Evolutionary conservation across 2,113 vertebrate genomes (phyloP).

Genomic region (Lathamus discolor): DNA sequence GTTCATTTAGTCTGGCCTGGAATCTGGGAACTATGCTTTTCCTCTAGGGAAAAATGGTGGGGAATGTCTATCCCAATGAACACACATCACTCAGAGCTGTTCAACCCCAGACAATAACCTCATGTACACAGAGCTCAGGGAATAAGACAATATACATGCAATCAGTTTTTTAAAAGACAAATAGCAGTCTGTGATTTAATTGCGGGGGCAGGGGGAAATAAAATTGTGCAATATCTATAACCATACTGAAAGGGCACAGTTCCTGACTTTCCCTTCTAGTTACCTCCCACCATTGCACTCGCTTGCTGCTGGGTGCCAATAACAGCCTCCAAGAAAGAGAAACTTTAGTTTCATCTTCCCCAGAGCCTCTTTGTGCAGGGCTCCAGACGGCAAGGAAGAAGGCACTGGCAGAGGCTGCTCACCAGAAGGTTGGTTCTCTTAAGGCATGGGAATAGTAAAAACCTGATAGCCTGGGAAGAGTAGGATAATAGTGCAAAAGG

Average conservation of each 20-base stretch:
- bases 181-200: not conserved
- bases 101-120: not conserved
- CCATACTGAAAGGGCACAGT: fast-evolving
- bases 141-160: not conserved
- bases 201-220: not conserved
- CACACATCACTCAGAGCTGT: not conserved
- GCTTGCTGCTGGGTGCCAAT: not conserved
- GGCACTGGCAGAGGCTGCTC: not conserved
- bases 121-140: not conserved
- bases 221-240: not conserved
- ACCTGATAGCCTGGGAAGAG: not conserved
- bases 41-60: not conserved
- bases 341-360: not conserved
- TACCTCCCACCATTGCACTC: not conserved
- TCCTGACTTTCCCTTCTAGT: not conserved
- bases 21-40: not conserved
- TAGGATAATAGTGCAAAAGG: not conserved
- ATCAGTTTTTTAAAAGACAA: not conserved
- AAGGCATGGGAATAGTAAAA: not conserved
- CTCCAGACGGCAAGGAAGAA: fast-evolving
- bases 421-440: not conserved
- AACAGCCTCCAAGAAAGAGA: not conserved
- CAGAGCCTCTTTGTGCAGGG: not conserved
- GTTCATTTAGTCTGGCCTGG: not conserved
- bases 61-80: not conserved